Conservation (phyloP, 2,797 vertebrate genomes). For the Gymnothorax javanicus region DNA sequence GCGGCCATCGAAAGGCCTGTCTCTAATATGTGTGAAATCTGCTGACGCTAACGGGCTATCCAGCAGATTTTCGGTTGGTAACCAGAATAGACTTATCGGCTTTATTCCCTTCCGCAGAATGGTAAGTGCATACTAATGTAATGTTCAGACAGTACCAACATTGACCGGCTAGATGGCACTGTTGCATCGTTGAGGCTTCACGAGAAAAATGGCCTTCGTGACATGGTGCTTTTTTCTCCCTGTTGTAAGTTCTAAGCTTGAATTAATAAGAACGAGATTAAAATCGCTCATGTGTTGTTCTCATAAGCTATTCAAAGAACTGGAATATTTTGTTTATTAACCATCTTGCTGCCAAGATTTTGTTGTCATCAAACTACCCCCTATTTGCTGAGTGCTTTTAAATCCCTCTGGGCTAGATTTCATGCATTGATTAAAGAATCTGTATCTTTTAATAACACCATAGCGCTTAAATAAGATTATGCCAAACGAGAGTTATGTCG, state of each 20-base stretch:
- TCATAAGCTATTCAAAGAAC: conserved; percentile 47
- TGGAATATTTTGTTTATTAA: conserved; percentile 34
- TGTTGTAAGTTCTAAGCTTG: conserved; percentile 54
- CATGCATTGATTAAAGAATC: conserved; percentile 1
- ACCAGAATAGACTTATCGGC: conserved; percentile 11
- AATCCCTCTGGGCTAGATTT: conserved; percentile 3
- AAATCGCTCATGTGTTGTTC: conserved; percentile 75
- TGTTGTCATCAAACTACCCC: conserved; percentile 11
- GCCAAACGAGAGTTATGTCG: neutral
- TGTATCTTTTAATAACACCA: conserved; percentile 14
- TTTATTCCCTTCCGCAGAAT: neutral
- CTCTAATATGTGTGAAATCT: conserved; percentile 25
- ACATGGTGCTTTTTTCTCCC: conserved; percentile 19
- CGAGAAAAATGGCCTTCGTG: neutral
- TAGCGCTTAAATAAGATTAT: neutral
- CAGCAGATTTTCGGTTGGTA: conserved; percentile 28
- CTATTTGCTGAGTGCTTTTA: conserved; percentile 9
- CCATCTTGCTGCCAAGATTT: conserved; percentile 17
- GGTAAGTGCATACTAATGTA: conserved; percentile 2
- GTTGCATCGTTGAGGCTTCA: neutral
- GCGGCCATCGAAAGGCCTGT: neutral
- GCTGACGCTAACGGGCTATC: conserved; percentile 25
- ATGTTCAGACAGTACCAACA: neutral
- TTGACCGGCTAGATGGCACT: conserved; percentile 26
- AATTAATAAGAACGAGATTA: conserved; percentile 75